These are phyloP conservation scores for Drosophila neonasuta DNA, from an alignment of 2,888 invertebrate genomes.

Conservation along the genomic window DNA sequence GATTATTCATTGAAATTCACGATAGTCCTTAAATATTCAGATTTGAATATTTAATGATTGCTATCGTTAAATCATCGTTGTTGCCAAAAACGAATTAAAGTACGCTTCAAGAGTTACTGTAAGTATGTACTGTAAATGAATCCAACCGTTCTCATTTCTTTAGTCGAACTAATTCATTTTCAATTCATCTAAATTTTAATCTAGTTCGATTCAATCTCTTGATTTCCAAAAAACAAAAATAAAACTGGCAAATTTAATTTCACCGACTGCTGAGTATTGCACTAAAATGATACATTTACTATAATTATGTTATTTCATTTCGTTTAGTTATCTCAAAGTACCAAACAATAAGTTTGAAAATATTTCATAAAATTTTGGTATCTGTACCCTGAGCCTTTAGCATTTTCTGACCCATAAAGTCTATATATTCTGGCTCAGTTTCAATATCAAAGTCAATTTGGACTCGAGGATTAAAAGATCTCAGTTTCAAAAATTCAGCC, in stretches of 20 bases:
- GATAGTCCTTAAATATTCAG: conserved; percentile 71
- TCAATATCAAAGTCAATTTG: neutral
- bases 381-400: neutral
- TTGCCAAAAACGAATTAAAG: conserved; percentile 42
- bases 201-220: conserved; percentile 1
- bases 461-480: neutral
- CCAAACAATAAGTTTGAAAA: neutral
- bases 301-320: neutral
- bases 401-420: neutral
- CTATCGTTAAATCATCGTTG: conserved; percentile 54
- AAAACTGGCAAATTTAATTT: conserved; percentile 2
- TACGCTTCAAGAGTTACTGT: conserved; percentile 30
- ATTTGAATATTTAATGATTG: conserved; percentile 62
- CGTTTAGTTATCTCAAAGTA: neutral
- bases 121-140: conserved; percentile 37
- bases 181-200: conserved; percentile 10
- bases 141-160: conserved; percentile 21
- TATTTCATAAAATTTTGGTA: neutral
- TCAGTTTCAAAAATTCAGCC: neutral
- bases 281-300: neutral
- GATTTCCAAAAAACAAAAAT: neutral
- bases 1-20: conserved; percentile 51
- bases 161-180: conserved; percentile 10
- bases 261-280: neutral
- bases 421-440: neutral